These are phyloP conservation scores for Lepus timidus DNA, from an alignment of 2,113 vertebrate species.

Conservation along the genomic window DNA sequence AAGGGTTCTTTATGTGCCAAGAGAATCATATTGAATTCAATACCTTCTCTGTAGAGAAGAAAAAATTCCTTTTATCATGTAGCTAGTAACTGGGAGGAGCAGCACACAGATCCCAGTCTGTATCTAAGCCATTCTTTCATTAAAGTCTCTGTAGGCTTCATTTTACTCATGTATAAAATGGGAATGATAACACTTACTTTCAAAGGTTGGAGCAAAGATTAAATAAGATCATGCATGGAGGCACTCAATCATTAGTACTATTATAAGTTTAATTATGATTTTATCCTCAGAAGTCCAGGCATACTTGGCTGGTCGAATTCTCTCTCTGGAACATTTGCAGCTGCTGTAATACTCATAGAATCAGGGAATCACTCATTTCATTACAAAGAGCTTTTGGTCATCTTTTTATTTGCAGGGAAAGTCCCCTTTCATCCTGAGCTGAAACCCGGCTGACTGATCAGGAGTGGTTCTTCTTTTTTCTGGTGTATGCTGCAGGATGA, in stretches of 20 bases:
- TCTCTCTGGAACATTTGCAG: slow-evolving; percentile 25
- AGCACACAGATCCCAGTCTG: background rate
- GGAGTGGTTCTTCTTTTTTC: background rate
- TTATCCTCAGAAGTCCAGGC: slow-evolving; percentile 42
- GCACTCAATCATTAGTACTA: slow-evolving; percentile 23
- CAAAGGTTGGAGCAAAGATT: slow-evolving; percentile 53
- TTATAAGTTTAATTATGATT: slow-evolving; percentile 72
- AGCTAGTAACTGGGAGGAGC: background rate
- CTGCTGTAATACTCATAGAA: background rate
- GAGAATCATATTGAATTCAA: slow-evolving; percentile 27
- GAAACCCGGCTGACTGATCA: background rate
- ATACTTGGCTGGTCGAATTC: slow-evolving; percentile 16
- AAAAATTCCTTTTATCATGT: background rate
- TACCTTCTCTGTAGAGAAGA: background rate
- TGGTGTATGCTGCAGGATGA: background rate
- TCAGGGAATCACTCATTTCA: slow-evolving; percentile 50
- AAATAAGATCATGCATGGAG: slow-evolving; percentile 49
- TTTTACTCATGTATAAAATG: slow-evolving; percentile 19
- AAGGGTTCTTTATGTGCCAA: slow-evolving; percentile 3
- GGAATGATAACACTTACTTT: slow-evolving; percentile 6
- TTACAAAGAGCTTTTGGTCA: slow-evolving; percentile 26
- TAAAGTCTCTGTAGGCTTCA: background rate
- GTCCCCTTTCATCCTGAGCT: background rate
- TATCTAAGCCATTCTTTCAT: background rate
- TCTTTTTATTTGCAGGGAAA: slow-evolving; percentile 24